phyloP scores from a whole-genome alignment of 2,113 vertebrate genomes.

The Benitochromis conjunctus region DNA sequence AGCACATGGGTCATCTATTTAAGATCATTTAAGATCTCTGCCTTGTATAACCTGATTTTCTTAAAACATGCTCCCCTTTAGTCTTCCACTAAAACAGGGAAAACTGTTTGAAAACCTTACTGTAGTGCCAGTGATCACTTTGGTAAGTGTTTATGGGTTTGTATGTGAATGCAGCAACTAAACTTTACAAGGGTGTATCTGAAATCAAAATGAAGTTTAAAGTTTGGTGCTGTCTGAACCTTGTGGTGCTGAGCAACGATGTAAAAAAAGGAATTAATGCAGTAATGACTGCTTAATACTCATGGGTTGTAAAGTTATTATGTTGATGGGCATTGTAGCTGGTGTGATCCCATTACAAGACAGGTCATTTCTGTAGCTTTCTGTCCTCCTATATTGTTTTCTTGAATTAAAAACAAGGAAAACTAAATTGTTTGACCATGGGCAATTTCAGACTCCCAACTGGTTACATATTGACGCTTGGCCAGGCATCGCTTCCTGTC shows the following conservation, averaged over 20 bases:
- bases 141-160: background rate
- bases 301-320: background rate
- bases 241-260: background rate
- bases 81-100: background rate
- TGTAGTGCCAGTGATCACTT: background rate
- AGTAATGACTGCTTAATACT: background rate
- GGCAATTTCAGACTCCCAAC: background rate
- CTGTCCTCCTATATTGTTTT: background rate
- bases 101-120: background rate
- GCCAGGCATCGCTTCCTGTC: background rate
- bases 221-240: background rate
- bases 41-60: background rate
- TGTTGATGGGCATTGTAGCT: background rate
- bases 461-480: background rate
- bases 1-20: constrained; percentile 26
- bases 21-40: background rate
- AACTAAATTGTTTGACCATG: background rate
- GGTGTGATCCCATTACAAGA: background rate
- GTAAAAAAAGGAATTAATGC: background rate
- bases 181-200: background rate
- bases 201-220: background rate
- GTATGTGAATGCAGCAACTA: background rate
- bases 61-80: background rate
- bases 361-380: background rate
- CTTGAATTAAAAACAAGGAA: background rate